Base-by-base conservation (phyloP, 1,140 invertebrate genomes). In the Drosophila pallidifrons region DNA sequence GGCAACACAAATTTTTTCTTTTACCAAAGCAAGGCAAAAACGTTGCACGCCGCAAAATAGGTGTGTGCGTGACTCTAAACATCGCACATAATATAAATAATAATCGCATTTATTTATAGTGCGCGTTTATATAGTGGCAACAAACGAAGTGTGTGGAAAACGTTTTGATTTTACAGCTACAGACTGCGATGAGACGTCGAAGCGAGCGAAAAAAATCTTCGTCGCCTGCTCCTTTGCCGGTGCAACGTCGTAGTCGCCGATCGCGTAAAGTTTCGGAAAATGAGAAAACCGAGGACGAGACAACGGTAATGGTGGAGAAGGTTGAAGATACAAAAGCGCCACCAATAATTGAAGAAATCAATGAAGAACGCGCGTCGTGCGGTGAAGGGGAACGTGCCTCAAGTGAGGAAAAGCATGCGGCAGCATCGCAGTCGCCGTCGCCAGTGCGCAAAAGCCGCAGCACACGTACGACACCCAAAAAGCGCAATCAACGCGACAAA, bases 181-280 rank as follows among this genome's bases (percentile, higher is more conserved):
- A 38, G 7, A 61, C 65, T 81, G 79, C 81, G 52, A 92, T 92
- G 91, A 82, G 91, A 79, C 79, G 91, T 76, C 81, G 91, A 35
- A 92, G 91, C 75, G 91, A 92, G 63, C 71, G 87, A 75, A 92
- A 91, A 83, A 92, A 92, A 46, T 92, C 91, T 38, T 68, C 86
- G 45, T 91, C 90, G 66, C 90, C 89, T 25, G 79, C 86, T 32
- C 85, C 85, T 41, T 64, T 87, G 68, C 81, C 85, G 80, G 78
- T 77, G 10, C 35, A 38, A 61, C 77, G 83, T 10, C 77, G 91
- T n/a, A 88, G 91, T 58, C 79, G 87, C 13, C 78, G 86, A 57
- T 92, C 77, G 51, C 77, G 60, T 38, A 89, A 75, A 67, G 61
- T 79, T 15, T 82, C 85, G 11, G 76, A 89, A 28, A 82, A 55